Percentiles rank a stretch among this genome's conserved stretches.
These are phyloP conservation scores for Matsumurasca onukii DNA, from an alignment of 1,140 invertebrate genomes.

Conservation along the genomic window DNA sequence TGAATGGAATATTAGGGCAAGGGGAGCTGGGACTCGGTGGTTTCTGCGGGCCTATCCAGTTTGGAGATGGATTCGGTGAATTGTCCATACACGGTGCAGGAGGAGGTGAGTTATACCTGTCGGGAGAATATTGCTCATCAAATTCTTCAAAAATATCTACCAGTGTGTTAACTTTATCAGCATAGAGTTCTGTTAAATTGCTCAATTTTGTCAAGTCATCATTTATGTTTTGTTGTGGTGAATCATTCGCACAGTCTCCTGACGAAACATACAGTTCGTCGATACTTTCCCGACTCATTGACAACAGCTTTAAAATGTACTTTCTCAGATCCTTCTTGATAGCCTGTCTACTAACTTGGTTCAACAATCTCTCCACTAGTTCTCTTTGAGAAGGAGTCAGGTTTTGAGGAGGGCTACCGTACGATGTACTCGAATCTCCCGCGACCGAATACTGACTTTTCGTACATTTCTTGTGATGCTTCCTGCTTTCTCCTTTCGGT, in stretches of 20 bases:
- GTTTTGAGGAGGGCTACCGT: neutral
- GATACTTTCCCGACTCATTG: slow-evolving; percentile 12
- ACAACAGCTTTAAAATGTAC: slow-evolving; percentile 10
- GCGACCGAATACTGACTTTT: no score
- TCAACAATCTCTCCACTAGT: neutral
- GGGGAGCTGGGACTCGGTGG: no score
- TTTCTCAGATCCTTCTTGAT: neutral
- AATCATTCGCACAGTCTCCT: neutral
- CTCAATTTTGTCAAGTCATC: neutral
- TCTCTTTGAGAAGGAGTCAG: slow-evolving; percentile 2
- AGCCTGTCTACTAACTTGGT: neutral
- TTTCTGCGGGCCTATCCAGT: no score
- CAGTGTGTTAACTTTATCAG: slow-evolving; percentile 1
- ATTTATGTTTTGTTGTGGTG: neutral
- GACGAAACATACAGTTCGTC: neutral
- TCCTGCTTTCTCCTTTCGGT: neutral
- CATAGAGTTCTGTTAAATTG: neutral
- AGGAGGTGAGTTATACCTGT: no score
- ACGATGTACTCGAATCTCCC: neutral
- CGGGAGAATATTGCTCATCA: slow-evolving; percentile 1
- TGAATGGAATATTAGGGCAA: no score
- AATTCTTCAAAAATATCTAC: slow-evolving; percentile 10
- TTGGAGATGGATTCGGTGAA: no score
- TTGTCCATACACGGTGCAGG: no score
- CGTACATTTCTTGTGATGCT: no score